Evolutionary conservation across 2,797 vertebrate species (phyloP), one percentile per base, ranked within the genome.

Genomic region (Argentina silus): DNA sequence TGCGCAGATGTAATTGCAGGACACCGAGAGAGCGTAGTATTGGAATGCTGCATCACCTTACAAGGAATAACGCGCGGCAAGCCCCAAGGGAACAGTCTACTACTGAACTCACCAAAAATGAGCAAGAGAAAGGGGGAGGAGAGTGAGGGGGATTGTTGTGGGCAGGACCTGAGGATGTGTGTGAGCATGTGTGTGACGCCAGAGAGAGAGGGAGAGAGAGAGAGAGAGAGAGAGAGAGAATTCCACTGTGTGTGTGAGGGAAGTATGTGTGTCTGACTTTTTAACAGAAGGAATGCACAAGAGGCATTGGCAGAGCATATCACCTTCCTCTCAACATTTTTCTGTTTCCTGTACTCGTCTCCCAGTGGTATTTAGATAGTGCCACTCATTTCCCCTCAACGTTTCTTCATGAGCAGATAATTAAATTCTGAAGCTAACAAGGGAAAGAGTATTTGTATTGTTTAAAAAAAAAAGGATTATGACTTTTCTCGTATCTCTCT

Each of bases 11-110:
- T 70, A 64, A 78, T 71, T 77, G 74, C 51, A 65, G 68, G 72
- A 81, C 73, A 81, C 21, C 12, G 23, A 14, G 59, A 2, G 77
- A 79, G 82, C 78, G 80, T 84, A 73, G 73, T 86, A 42, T 78
- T 82, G 86, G 88, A 90, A 89, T 86, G 83, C 83, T 77, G 78
- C 74, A 90, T 87, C 75, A 91, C 91, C 91, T 90, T 92, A 90
- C 83, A 92, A 88, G 91, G 90, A 91, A 78, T 78, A 90, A 85
- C 86, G 81, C 72, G 44, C 27, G 27, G 27, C 68, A 57, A 79
- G 73, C 81, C 85, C 81, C 65, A 4, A 77, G 87, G 87, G 86
- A 90, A 43, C 67, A 6, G 17, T 68, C 73, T 64, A 27, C 63
- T 14, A 72, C 27, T 36, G 27, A 36, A 36, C 51, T 56, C 69